Conservation (phyloP, 1,140 invertebrate genomes). For the Drosophila murphyi region DNA sequence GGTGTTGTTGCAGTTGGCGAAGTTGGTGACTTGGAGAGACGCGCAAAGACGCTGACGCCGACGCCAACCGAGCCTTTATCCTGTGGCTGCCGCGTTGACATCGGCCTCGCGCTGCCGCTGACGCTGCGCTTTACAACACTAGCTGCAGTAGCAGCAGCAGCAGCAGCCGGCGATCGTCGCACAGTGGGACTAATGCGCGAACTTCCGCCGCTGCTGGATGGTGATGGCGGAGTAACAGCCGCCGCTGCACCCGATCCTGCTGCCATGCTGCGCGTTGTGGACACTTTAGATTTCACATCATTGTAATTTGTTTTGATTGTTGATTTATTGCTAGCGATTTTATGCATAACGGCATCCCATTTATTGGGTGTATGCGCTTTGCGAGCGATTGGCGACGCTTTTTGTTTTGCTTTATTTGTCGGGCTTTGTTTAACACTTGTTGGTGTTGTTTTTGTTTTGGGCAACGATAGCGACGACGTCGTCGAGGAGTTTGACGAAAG, state of each 20-base stretch:
- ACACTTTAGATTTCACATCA: slow-evolving; percentile 92
- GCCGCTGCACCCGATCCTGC: slow-evolving; percentile 2
- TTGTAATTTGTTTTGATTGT: slow-evolving; percentile 90
- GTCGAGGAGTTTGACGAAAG: slow-evolving; percentile 57
- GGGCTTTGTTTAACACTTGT: background rate
- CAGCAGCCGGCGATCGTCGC: slow-evolving; percentile 58
- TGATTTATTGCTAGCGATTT: slow-evolving; percentile 90
- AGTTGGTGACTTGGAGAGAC: slow-evolving; percentile 57
- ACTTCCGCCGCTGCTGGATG: slow-evolving; percentile 42
- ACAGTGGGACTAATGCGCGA: slow-evolving; percentile 55
- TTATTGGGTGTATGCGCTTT: slow-evolving; percentile 85
- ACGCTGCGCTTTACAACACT: slow-evolving; percentile 44
- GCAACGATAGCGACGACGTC: slow-evolving; percentile 62
- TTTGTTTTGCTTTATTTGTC: slow-evolving; percentile 16
- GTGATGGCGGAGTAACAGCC: background rate
- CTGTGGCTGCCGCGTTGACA: slow-evolving; percentile 75
- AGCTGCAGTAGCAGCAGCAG: slow-evolving; percentile 46
- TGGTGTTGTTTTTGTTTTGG: slow-evolving; percentile 49
- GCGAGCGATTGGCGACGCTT: slow-evolving; percentile 57
- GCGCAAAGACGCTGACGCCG: slow-evolving; percentile 39
- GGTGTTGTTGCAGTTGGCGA: slow-evolving; percentile 54
- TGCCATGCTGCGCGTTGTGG: slow-evolving; percentile 77
- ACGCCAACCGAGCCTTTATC: slow-evolving; percentile 76
- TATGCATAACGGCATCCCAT: slow-evolving; percentile 93
- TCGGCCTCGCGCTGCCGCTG: slow-evolving; percentile 25